These are phyloP conservation scores for Sebastes diploproa DNA, from an alignment of 2,797 vertebrate species.

Conservation along the genomic window DNA sequence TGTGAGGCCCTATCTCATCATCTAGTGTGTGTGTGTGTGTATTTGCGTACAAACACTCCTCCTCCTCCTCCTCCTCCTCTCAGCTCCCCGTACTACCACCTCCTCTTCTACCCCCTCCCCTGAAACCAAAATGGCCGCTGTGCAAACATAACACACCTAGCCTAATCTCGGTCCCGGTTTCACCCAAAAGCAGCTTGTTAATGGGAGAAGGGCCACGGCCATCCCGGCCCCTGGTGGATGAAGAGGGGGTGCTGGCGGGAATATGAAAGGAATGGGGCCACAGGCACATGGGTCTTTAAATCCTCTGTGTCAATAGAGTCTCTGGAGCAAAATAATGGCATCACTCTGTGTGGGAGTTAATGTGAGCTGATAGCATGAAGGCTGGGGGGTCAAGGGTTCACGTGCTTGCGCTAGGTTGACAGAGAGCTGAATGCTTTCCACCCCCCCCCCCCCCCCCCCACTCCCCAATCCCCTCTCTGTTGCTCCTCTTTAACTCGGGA, in stretches of 20 bases:
- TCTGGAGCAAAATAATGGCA: constrained; percentile 90
- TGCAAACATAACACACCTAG: constrained; percentile 61
- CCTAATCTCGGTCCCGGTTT: constrained; percentile 46
- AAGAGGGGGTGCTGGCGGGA: constrained; percentile 66
- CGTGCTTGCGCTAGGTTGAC: constrained; percentile 81
- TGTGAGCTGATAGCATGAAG: constrained; percentile 89
- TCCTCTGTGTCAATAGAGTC: constrained; percentile 83
- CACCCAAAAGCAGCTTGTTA: constrained; percentile 75
- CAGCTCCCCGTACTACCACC: background rate
- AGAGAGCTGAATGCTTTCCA: constrained; percentile 86
- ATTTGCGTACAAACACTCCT: constrained; percentile 35
- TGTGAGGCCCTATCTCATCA: constrained; percentile 64
- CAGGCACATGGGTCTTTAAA: constrained; percentile 82
- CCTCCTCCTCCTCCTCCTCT: background rate
- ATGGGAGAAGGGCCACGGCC: constrained; percentile 66
- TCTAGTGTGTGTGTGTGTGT: constrained; percentile 33
- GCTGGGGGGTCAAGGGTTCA: constrained; percentile 84
- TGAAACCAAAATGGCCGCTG: constrained; percentile 61
- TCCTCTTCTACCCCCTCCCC: background rate
- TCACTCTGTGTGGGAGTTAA: constrained; percentile 87
- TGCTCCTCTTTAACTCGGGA: constrained; percentile 41
- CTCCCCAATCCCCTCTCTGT: constrained; percentile 1
- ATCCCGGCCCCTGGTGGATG: constrained; percentile 62
- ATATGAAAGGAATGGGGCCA: constrained; percentile 85
- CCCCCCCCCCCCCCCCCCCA: background rate